These are phyloP conservation scores for Hydriomena furcata DNA, from an alignment of 2,888 invertebrate genomes.

Conservation along the genomic window DNA sequence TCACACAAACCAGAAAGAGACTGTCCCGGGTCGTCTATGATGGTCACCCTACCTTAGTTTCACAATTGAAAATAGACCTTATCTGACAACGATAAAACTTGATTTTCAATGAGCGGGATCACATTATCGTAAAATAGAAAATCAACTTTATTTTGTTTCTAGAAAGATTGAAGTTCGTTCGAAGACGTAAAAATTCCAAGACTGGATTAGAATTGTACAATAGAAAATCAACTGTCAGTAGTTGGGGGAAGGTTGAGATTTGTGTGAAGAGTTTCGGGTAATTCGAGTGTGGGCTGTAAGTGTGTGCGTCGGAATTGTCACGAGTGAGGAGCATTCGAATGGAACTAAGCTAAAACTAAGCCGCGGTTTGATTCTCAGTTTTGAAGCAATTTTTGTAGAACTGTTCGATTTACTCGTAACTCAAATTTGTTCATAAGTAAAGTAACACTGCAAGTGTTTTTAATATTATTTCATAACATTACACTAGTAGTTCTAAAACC, in stretches of 20 bases:
- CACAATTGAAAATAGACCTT: conserved; percentile 15
- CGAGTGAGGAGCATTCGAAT: conserved; percentile 11
- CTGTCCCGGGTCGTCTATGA: not conserved
- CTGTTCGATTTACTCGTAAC: not conserved
- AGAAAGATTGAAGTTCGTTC: conserved; percentile 18
- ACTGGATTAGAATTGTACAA: conserved; percentile 9
- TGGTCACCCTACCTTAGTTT: conserved; percentile 16
- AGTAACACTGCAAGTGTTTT: too few relatives aligned
- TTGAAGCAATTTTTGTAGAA: not conserved
- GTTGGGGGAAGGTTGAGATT: conserved; percentile 2
- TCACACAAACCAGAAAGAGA: conserved; percentile 7
- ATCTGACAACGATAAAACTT: conserved; percentile 7
- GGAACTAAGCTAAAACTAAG: conserved; percentile 13
- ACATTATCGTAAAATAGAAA: conserved; percentile 15
- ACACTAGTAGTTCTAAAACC: too few relatives aligned
- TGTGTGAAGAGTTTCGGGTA: not conserved
- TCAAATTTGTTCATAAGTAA: not conserved
- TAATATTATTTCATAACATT: too few relatives aligned
- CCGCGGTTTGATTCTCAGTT: conserved; percentile 7
- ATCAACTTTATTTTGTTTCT: conserved; percentile 14
- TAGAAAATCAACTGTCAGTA: conserved; percentile 6
- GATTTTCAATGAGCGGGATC: conserved; percentile 11
- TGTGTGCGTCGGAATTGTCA: conserved; percentile 19
- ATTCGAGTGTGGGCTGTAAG: conserved; percentile 14
- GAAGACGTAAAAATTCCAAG: not conserved